Base-by-base conservation (phyloP, 2,888 invertebrate species). In the Octonoba sinensis region DNA sequence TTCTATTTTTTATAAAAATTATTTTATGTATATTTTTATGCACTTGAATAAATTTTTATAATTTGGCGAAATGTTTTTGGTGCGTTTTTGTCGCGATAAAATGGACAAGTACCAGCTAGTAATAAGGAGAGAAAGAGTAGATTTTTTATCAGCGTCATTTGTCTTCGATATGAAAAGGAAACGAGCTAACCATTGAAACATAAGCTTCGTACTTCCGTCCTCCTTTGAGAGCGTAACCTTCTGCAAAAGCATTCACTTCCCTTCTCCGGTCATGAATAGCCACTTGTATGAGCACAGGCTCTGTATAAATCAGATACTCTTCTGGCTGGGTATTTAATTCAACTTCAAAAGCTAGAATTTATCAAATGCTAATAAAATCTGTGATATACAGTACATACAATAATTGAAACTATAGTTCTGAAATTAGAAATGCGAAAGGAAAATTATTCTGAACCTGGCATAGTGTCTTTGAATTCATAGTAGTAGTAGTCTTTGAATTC, bases 251-350 rank as follows among this genome's bases (percentile, higher is more conserved):
- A 27, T 76, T 76, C 3, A 76, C 51, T 1, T 47, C 16, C 11
- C 16, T 20, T 27, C 64, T 71, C 8, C 71, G 71, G 18, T 78
- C 71, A n/a, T 78, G 77, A 6, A 78, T 47, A n/a, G 64, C 56
- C 11, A 78, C 24, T 18, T 71, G 71, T 15, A 78, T 24, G 24
- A 36, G 13, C 13, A 65, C 36, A 6, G 71, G 77, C 16, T 24
- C 71, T 3, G 71, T 71, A n/a, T 16, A 57, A 4, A 27, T 11
- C 1, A 60, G 2, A 27, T 78, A 78, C 16, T 78, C 77, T 15
- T 78, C 77, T 6, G 57, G 71, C n/a, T 71, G 46, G 1, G 76
- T 59, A 0, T 49, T 13, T 24, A 77, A 2, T n/a, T 67, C 27
- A 1, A 75, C 15, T 16, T 74, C 65, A 11, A 65, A n/a, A 0